phyloP scores from a whole-genome alignment of 2,888 invertebrate species.

The Heliconius hortense region DNA sequence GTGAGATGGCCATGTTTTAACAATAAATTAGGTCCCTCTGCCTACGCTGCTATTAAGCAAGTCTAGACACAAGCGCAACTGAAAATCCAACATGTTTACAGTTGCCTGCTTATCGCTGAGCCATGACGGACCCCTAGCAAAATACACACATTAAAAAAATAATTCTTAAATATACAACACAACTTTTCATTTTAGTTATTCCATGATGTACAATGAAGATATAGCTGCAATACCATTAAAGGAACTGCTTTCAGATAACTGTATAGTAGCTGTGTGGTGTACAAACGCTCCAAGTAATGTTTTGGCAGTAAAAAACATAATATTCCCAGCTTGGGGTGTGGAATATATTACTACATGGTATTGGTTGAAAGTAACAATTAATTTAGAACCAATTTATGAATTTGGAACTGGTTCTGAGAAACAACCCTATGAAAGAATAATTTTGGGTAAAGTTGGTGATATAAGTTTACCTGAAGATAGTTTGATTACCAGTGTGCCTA shows the following conservation, averaged over 20 bases:
- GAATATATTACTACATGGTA: conserved; percentile 88
- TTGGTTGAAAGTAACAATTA: conserved; percentile 93
- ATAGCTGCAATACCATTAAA: conserved; percentile 87
- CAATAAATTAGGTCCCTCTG: too few relatives aligned
- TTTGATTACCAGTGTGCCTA: conserved; percentile 91
- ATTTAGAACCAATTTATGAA: conserved; percentile 85
- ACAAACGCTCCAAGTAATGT: conserved; percentile 91
- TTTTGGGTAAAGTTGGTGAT: conserved; percentile 67
- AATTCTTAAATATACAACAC: background rate
- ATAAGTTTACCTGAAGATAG: conserved; percentile 72
- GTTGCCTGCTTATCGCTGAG: too few relatives aligned
- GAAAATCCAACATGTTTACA: too few relatives aligned
- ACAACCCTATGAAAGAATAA: conserved; percentile 93
- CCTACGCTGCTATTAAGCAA: too few relatives aligned
- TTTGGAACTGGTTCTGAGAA: conserved; percentile 86
- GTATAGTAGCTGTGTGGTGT: conserved; percentile 94
- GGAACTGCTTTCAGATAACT: conserved; percentile 82
- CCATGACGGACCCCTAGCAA: too few relatives aligned
- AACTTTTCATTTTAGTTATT: conserved; percentile 82
- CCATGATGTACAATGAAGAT: conserved; percentile 89
- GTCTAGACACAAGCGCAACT: too few relatives aligned
- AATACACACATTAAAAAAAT: too few relatives aligned
- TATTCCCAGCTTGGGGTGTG: conserved; percentile 91
- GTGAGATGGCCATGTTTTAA: too few relatives aligned
- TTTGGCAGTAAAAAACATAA: conserved; percentile 84